phyloP scores from a whole-genome alignment of 2,888 invertebrate species.

The Choreutis nemorana region DNA sequence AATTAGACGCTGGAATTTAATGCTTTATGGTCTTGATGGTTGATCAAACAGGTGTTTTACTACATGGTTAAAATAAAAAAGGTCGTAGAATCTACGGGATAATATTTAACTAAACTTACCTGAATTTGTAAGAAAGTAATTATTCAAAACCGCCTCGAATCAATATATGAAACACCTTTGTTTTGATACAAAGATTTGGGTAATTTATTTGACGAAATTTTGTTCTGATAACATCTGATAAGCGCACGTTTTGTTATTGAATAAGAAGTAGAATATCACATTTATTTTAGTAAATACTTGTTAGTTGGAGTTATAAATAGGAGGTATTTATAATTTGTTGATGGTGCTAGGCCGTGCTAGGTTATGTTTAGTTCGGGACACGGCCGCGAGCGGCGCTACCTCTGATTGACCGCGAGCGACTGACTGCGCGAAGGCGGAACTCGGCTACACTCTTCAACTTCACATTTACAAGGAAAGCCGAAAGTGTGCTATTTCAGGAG shows the following conservation, averaged over 20 bases:
- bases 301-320: neutral
- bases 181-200: conserved; percentile 30
- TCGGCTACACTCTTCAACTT: no score
- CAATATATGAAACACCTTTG: conserved; percentile 43
- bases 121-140: no score
- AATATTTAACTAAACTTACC: no score
- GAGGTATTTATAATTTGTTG: neutral
- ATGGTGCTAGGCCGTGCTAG: conserved; percentile 30
- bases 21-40: no score
- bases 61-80: no score
- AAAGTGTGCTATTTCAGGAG: no score
- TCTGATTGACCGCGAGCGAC: conserved; percentile 44
- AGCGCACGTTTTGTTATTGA: neutral
- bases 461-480: no score
- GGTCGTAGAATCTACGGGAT: no score
- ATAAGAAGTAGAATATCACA: no score
- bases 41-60: no score
- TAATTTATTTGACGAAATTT: conserved; percentile 21
- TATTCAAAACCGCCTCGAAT: conserved; percentile 34
- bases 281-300: neutral
- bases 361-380: conserved; percentile 40
- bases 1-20: no score
- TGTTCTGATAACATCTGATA: neutral
- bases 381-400: conserved; percentile 44
- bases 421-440: conserved; percentile 46